Conservation (phyloP, 2,797 vertebrate genomes). For the Coilia nasus region DNA sequence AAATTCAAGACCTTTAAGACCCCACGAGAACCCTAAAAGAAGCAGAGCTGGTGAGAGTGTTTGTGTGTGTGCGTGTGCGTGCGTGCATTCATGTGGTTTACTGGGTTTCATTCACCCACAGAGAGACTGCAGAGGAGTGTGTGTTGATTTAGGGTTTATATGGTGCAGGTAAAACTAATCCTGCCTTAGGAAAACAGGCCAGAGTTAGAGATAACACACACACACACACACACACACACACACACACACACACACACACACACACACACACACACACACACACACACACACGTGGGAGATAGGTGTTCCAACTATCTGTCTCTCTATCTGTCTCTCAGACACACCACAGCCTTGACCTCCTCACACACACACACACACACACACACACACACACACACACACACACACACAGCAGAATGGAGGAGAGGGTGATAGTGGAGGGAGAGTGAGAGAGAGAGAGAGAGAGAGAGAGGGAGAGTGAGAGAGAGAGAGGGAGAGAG, state of each 20-base stretch:
- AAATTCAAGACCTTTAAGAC: too few species aligned
- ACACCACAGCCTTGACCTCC: slow-evolving; percentile 66
- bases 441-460: slow-evolving; percentile 49
- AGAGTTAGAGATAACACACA: slow-evolving; percentile 72
- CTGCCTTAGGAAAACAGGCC: slow-evolving; percentile 68
- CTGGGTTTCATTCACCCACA: not conserved
- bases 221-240: slow-evolving; percentile 12
- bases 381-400: not conserved
- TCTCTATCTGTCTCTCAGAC: slow-evolving; percentile 41
- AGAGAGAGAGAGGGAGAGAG: slow-evolving; percentile 45
- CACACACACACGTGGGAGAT: not conserved
- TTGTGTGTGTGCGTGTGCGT: not conserved
- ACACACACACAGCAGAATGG: not conserved
- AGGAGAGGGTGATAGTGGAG: not conserved
- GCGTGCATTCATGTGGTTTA: not conserved
- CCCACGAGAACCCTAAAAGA: not conserved
- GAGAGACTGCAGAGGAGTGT: not conserved
- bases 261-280: slow-evolving; percentile 12
- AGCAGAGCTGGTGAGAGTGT: not conserved
- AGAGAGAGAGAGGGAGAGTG: slow-evolving; percentile 46
- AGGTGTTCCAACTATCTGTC: slow-evolving; percentile 42
- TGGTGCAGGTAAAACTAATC: slow-evolving; percentile 40
- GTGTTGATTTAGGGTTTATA: not conserved
- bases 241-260: not conserved
- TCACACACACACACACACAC: not conserved